Evolutionary conservation across 2,113 vertebrate species (phyloP), one percentile per base, ranked within the genome.

Genomic region (Poeciliopsis retropinna): DNA sequence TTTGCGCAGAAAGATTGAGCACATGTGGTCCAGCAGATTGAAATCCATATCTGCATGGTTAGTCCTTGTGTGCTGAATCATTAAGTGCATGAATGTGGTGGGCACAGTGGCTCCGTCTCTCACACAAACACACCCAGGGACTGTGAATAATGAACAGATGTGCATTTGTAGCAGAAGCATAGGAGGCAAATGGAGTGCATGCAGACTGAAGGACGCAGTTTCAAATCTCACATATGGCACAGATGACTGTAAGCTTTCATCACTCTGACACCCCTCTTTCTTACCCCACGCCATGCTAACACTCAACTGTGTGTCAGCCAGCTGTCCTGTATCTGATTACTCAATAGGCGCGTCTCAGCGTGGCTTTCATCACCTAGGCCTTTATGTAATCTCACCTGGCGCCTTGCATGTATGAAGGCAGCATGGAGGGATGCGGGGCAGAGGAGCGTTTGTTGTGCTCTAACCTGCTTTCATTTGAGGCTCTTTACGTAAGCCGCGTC

Each of bases 351-450:
- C 67, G 44, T 85, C 83, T 83, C 63, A 72, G 83, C 74, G 77
- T 51, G 79, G 79, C 88, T 86, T 90, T 88, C 85, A 90, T 88
- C 89, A 82, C 73, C 79, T 77, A 28, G 51, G 67, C 79, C 76
- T 90, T 83, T 76, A 82, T 83, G 83, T 87, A 88, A 91, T 88
- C 91, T 90, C 81, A 83, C 88, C 88, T 90, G 81, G 64, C 27
- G 41, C 60, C 60, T 64, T 6, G 32, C 72, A 78, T 51, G 76
- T 31, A 51, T 60, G 64, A 31, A 37, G 73, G 70, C 75, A 57
- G 63, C 17, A 57, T 34, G 68, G 32, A 60, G 44, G 39, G 27
- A 72, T 54, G 54, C 29, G 12, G 69, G 54, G 61, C 17, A 63
- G 69, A 5, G 64, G 51, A 25, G 66, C 4, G 68, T 67, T 57